Evolutionary conservation across 1,140 invertebrate genomes (phyloP), one percentile per base, ranked within the genome.

Genomic region (Drosophila punjabiensis): DNA sequence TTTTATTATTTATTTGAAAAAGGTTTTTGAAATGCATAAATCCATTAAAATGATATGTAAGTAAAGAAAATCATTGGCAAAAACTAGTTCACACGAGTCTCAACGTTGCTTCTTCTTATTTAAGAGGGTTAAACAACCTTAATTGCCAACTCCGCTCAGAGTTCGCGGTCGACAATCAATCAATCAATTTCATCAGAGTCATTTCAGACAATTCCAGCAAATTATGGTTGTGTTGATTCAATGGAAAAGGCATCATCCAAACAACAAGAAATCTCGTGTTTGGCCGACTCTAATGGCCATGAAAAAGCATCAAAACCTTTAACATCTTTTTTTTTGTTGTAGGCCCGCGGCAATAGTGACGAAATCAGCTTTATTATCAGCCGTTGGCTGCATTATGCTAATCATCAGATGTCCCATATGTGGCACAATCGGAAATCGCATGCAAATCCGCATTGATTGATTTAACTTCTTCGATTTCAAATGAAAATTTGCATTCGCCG

Each of bases 401-500:
- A 74, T 52, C 37, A 62, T n/a, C 32, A 30, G 18, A 59, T 66
- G 41, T 37, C 32, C 58, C 43, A 75, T 59, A 56, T 76, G 50
- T 76, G 74, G 53, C 52, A 24, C 71, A 76, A 76, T 76, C 74
- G 74, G 74, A 76, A 59, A 76, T 76, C 60, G 71, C 37, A 76
- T 76, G 52, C 74, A 76, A 76, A 76, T 76, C 47, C 43, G 39
- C 30, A 48, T 76, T 58, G 61, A 76, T 76, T 76, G 74, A 76
- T 74, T 74, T 52, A 58, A 58, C 55, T 73, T 61, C 68, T 74
- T 32, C 4, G 55, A 43, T 73, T 43, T 74, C 55, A 74, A 74
- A 74, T 37, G 39, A 6, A 33, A 53, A 75, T 74, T 55, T 33
- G 71, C 48, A 75, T 55, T 53, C 69, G 69, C 71, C 39, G 70